Evolutionary conservation across 1,140 invertebrate species (phyloP).

Genomic region (Camponotus vicinus): DNA sequence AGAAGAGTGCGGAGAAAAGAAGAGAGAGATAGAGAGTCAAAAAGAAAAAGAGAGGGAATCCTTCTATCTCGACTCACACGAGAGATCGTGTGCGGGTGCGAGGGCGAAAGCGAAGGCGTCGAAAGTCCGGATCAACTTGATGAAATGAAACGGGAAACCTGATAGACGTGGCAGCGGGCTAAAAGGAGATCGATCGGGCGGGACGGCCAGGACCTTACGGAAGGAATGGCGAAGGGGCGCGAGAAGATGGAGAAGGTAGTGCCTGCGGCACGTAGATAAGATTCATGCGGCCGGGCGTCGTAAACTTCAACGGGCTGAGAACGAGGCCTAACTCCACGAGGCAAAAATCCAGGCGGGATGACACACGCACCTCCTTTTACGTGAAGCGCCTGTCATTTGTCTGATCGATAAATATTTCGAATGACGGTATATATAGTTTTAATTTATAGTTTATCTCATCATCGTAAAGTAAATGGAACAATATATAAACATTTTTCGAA

Average conservation of each 20-base stretch:
- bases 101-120: slow-evolving; percentile 57
- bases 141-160: slow-evolving; percentile 77
- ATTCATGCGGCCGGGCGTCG: slow-evolving; percentile 66
- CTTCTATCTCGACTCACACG: slow-evolving; percentile 23
- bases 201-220: slow-evolving; percentile 57
- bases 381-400: slow-evolving; percentile 24
- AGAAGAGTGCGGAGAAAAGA: background rate
- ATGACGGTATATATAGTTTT: too few relatives aligned
- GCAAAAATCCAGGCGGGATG: slow-evolving; percentile 63
- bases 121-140: slow-evolving; percentile 74
- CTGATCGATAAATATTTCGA: slow-evolving; percentile 39
- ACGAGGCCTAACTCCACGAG: slow-evolving; percentile 67
- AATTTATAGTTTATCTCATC: background rate
- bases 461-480: background rate
- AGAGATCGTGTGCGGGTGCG: slow-evolving; percentile 33
- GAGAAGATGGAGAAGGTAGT: slow-evolving; percentile 7
- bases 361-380: slow-evolving; percentile 54
- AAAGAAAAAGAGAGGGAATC: slow-evolving; percentile 8
- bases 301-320: slow-evolving; percentile 68
- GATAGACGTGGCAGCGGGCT: slow-evolving; percentile 66
- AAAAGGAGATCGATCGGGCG: slow-evolving; percentile 71
- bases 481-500: background rate
- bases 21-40: background rate
- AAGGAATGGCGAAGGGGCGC: slow-evolving; percentile 35
- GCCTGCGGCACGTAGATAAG: slow-evolving; percentile 76